These are phyloP conservation scores for Lutraria rhynchaena DNA, from an alignment of 1,140 invertebrate genomes.

Conservation along the genomic window DNA sequence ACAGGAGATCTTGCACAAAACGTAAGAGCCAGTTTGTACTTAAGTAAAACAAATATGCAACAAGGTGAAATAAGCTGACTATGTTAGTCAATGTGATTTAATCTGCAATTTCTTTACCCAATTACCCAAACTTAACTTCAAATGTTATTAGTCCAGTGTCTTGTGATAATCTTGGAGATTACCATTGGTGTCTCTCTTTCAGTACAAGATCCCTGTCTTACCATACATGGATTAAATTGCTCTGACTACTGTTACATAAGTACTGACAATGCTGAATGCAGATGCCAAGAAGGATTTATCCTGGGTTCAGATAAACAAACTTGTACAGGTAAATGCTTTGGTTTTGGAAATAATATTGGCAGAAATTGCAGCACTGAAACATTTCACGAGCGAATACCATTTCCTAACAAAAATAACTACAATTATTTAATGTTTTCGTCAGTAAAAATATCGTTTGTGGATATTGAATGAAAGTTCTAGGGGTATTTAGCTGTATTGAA, in stretches of 20 bases:
- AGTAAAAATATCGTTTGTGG: no score
- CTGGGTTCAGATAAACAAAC: slow-evolving; percentile 1
- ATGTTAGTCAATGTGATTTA: no score
- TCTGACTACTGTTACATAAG: background rate
- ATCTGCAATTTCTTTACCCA: no score
- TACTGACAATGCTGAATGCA: background rate
- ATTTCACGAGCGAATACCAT: background rate
- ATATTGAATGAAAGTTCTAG: no score
- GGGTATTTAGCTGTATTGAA: no score
- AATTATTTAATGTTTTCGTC: no score
- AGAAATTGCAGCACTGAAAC: slow-evolving; percentile 11
- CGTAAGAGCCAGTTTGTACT: slow-evolving; percentile 20
- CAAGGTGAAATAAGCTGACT: no score
- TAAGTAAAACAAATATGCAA: background rate
- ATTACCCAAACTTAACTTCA: no score
- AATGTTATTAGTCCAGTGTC: no score
- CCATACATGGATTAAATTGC: background rate
- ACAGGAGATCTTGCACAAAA: slow-evolving; percentile 8
- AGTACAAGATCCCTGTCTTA: slow-evolving; percentile 8
- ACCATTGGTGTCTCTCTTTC: background rate
- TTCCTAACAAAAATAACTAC: background rate
- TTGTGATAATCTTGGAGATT: background rate
- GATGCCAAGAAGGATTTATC: background rate
- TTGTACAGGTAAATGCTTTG: slow-evolving; percentile 22
- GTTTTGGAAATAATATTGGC: slow-evolving; percentile 3